Percentiles rank a stretch among this genome's conserved stretches.
Evolutionary conservation across 2,113 vertebrate genomes (phyloP).

Genomic region (Cromileptes altivelis): DNA sequence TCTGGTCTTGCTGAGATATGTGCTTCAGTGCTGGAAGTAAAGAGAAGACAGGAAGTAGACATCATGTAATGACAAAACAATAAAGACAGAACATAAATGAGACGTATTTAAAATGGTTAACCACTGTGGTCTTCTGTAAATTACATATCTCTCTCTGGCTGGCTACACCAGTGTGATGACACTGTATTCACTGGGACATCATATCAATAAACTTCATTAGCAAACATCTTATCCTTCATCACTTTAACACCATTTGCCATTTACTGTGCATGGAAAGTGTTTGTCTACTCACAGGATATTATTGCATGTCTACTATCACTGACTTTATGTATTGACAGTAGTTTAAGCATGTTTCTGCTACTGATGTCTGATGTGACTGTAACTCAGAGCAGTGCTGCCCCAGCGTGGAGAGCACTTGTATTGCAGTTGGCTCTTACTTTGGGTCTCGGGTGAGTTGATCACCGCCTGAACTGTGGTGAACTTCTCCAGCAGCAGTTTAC

Average conservation of each 20-base stretch:
- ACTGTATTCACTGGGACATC: background rate
- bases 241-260: too few species aligned
- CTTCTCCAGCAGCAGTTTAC: conserved; percentile 76
- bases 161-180: background rate
- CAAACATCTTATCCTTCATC: background rate
- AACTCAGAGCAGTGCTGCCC: conserved; percentile 28
- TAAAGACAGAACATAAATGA: background rate
- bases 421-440: conserved; percentile 49
- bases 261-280: background rate
- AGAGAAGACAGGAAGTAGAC: background rate
- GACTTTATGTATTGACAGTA: too few species aligned
- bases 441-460: conserved; percentile 31
- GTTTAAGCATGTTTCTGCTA: too few species aligned
- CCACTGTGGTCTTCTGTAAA: background rate
- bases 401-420: conserved; percentile 35
- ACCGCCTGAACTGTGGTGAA: conserved; percentile 78
- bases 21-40: conserved; percentile 61
- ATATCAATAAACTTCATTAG: background rate
- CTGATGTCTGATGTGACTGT: background rate
- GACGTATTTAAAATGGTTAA: background rate
- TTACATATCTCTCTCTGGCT: background rate
- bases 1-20: conserved; percentile 52
- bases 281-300: background rate
- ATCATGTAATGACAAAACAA: accelerated
- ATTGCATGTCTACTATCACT: background rate